These are phyloP conservation scores for Imbricaverruca yamaguchii DNA, from an alignment of 2,888 invertebrate genomes.

Conservation along the genomic window DNA sequence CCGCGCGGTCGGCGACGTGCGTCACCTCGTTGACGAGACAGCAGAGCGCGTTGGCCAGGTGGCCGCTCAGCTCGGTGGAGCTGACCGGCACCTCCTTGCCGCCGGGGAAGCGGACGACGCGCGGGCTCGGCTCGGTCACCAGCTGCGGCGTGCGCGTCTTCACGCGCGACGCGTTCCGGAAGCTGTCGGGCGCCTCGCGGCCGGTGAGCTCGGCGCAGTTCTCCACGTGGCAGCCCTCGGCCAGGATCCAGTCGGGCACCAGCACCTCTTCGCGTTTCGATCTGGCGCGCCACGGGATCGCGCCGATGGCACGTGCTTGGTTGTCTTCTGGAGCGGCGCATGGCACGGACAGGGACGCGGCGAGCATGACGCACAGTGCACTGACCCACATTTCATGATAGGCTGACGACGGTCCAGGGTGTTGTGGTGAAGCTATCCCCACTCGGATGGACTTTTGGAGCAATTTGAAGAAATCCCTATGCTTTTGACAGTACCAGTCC, in stretches of 20 bases:
- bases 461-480: no score
- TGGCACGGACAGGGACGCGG: neutral
- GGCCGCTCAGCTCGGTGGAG: neutral
- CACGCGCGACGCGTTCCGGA: neutral
- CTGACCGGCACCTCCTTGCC: conserved; percentile 7
- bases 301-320: neutral
- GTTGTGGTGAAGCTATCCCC: no score
- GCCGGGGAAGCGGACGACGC: neutral
- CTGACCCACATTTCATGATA: neutral
- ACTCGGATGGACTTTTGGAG: no score
- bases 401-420: no score
- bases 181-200: conserved; percentile 1
- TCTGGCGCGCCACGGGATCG: neutral
- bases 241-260: conserved; percentile 13
- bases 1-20: neutral
- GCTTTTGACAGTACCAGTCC: no score
- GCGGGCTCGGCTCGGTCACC: neutral
- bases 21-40: conserved; percentile 3
- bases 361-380: neutral
- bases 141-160: neutral
- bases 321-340: neutral
- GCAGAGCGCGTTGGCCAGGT: conserved; percentile 7
- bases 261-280: neutral
- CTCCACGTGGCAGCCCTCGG: conserved; percentile 15
- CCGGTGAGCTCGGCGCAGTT: conserved; percentile 17